A percentile compares a stretch with the other conserved stretches of the same genome.
Conservation (phyloP, 1,140 invertebrate genomes). For the Lamellibrachia luymesi region DNA sequence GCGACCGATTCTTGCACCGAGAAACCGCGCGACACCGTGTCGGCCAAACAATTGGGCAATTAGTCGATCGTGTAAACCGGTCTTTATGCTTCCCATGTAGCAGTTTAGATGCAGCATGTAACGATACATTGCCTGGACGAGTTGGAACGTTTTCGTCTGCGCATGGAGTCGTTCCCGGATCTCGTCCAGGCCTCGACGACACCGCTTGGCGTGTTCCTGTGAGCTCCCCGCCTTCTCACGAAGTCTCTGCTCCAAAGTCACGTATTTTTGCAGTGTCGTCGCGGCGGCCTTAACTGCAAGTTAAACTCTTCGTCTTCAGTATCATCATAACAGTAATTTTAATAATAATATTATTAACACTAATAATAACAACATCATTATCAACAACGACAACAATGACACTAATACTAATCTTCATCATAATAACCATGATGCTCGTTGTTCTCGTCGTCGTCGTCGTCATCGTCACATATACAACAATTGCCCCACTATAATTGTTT, state of each 20-base stretch:
- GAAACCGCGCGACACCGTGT: too few species aligned
- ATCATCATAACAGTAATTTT: not conserved
- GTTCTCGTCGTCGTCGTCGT: not conserved
- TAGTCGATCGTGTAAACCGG: too few species aligned
- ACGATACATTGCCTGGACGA: not conserved
- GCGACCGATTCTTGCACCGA: too few species aligned
- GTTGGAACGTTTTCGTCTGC: not conserved
- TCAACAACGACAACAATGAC: too few species aligned
- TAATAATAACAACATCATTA: too few species aligned
- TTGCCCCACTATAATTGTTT: too few species aligned
- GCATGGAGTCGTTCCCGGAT: not conserved
- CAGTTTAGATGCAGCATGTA: not conserved
- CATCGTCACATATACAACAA: not conserved
- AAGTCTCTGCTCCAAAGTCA: not conserved
- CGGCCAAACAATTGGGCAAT: too few species aligned
- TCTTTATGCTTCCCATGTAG: too few species aligned
- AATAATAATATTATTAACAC: too few species aligned
- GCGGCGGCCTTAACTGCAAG: not conserved
- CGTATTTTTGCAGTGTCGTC: not conserved
- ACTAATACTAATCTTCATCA: too few species aligned
- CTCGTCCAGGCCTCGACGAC: not conserved
- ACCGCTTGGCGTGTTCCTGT: not conserved
- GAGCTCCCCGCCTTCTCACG: not conserved
- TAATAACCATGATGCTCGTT: too few species aligned
- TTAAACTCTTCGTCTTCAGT: not conserved